Base-by-base conservation (phyloP, 2,888 invertebrate species). In the Coenonympha glycerion region DNA sequence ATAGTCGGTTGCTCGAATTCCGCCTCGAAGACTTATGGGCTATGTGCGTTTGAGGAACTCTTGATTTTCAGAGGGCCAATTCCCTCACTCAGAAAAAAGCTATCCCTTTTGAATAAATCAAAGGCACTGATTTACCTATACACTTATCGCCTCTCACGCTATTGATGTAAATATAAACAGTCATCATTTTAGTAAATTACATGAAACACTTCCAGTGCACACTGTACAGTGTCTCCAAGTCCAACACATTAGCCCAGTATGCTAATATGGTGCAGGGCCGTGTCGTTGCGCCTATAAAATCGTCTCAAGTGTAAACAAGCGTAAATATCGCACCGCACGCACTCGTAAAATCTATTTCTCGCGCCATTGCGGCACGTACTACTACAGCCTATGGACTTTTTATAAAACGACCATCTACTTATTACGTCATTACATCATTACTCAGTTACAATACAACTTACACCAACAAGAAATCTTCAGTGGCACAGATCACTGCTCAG, bases 281-380 rank as follows among this genome's bases (percentile, higher is more conserved):
- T 85, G 86, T 85, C 85, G 81, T 85, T 86, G 86, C 59, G 82
- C 86, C 84, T 83, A 86, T 86, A 85, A 86, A 84, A 78, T 78
- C 74, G 78, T 76, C 79, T 70, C 68, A 73, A 84, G 79, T 80
- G 79, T 86, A 86, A 86, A 85, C 85, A 85, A 67, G 77, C 79
- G 85, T 83, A 81, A 85, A 85, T 82, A 84, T 79, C 79, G 76
- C 76, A 71, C 73, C 79, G 71, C 79, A 79, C 73, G 75, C 79
- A 74, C 78, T 83, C 86, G 81, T 86, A 80, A 86, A 86, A 84
- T 85, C 84, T 85, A 86, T 86, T 86, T 85, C 80, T 74, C 71
- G 77, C 74, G 64, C 73, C 73, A 71, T 75, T 76, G 77, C 75
- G 66, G 73, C 71, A 64, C 66, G 66, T 66, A 71, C 69, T 16